Conservation (phyloP, 2,113 vertebrate species). For the Chiloscyllium plagiosum region DNA sequence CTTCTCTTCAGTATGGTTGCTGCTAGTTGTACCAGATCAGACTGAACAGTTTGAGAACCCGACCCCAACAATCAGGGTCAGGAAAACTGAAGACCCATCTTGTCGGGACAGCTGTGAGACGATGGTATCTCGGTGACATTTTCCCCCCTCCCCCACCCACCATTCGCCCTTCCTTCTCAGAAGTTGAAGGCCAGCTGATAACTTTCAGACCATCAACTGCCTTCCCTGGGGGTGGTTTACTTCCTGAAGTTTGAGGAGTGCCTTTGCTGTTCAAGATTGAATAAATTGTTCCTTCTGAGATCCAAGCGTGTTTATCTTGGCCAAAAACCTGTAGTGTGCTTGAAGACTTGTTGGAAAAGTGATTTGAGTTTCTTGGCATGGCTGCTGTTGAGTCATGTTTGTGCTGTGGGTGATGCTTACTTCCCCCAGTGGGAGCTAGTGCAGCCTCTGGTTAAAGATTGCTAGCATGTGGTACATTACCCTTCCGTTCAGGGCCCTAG, state of each 20-base stretch:
- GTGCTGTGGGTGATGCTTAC: too few species aligned
- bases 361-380: background rate
- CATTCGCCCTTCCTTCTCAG: background rate
- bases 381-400: background rate
- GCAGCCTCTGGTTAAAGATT: background rate
- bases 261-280: background rate
- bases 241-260: background rate
- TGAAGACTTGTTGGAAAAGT: background rate
- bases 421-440: too few species aligned
- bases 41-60: background rate
- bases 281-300: background rate
- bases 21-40: background rate
- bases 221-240: background rate
- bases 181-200: background rate
- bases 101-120: too few species aligned
- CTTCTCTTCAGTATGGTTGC: background rate
- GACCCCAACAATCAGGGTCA: too few species aligned
- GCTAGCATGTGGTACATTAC: too few species aligned
- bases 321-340: too few species aligned
- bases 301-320: too few species aligned
- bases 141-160: too few species aligned
- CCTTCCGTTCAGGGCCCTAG: background rate
- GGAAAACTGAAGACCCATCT: too few species aligned
- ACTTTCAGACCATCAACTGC: background rate
- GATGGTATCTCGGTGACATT: too few species aligned